Evolutionary conservation across 2,113 vertebrate genomes (phyloP), one percentile per base, ranked within the genome.

Genomic region (Muscicapa adusta): DNA sequence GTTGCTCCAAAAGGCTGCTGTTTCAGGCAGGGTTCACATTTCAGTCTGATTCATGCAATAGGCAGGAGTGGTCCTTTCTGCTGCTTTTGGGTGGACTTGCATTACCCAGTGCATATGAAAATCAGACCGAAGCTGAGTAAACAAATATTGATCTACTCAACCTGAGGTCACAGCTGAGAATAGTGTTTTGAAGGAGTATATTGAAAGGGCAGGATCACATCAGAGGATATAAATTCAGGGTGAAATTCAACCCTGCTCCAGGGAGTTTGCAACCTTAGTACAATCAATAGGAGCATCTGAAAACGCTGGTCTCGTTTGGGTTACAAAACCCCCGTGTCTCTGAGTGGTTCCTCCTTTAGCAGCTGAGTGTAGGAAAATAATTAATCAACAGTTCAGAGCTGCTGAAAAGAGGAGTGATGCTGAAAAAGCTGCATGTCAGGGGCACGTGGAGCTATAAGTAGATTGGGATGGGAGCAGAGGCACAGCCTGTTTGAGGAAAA

Each of bases 101-200:
- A 56, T 72, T 92, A 72, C 58, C 12, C 10, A 79, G 71, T 0
- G 0, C 16, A 10, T 43, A 65, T 29, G 93, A 92, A 94, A 90
- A 93, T 93, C 25, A 88, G 53, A 53, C 31, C 25, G 0, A 5
- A 79, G 58, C 50, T 73, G 67, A 80, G 67, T 73, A 88, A 92
- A 90, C 79, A 96, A 90, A 85, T 90, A 96, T 91, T 85, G 96
- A 94, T 93, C 75, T 33, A 19, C 19, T 23, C 54, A 88, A 47
- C 70, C 85, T 43, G 74, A 63, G 94, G 94, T 94, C 82, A 72
- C 82, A 28, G 91, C 61, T 92, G 74, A 89, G 78, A 78, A 63
- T 1, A 48, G 29, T 8, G 10, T 67, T 83, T 80, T 76, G 75
- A 60, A 61, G 71, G 17, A 88, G 58, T 16, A 5, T 33, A 76